Base-by-base conservation (phyloP, 2,113 vertebrate species). In the Equus quagga region DNA sequence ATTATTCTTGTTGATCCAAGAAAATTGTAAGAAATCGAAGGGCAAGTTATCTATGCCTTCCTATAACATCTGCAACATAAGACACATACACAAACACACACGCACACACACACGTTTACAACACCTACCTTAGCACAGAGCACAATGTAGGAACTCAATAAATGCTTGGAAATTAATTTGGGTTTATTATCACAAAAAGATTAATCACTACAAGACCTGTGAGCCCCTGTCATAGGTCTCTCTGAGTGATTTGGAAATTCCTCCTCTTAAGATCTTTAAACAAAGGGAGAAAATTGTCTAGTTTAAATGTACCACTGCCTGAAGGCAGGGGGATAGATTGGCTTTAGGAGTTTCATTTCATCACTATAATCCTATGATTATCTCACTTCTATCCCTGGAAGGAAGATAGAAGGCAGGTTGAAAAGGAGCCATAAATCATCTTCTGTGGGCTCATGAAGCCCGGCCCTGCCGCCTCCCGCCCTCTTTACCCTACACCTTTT, bases 181-280 rank as follows among this genome's bases (percentile, higher is more conserved):
- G 33, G 28, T 49, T 93, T 95, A 96, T 96, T 89, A 89, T 93
- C 67, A 81, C n/a, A 58, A 78, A 97, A 97, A 84, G 69, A 93
- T 97, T 95, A 97, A 98, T 97, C 91, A 90, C 56, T 80, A 58
- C 3, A 21, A 96, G 83, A 96, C 82, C 64, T 84, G 28, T 62
- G 70, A 97, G 86, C 24, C 70, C 51, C 89, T 90, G 80, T 85
- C 97, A 98, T 67, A 75, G 69, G 67, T 94, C 87, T 81, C 80
- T 97, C 73, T 89, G 95, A 96, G 86, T 97, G 86, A 97, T 96
- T 97, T 97, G 91, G 93, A 97, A 98, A 97, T 97, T 97, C 93
- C 69, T 97, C 64, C 73, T 97, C 87, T 95, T 94, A 97, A 97
- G 97, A 97, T 97, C 94, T 97, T 98, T 97, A 98, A 96, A 98